Base-by-base conservation (phyloP, 2,888 invertebrate species). In the Oscheius sp. region DNA sequence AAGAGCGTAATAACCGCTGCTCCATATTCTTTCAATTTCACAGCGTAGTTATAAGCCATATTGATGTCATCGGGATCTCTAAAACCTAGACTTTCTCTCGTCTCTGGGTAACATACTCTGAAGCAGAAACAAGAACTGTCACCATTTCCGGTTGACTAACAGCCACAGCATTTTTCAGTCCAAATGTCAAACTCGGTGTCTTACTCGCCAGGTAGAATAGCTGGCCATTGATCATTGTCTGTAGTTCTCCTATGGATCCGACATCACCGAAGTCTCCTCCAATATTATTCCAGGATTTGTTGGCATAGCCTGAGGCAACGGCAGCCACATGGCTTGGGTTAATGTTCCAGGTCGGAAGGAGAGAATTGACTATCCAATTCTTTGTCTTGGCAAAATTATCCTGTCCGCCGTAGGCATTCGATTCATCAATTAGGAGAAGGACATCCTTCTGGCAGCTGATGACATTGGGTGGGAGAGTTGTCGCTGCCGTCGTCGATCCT, bases 371-470 rank as follows among this genome's bases (percentile, higher is more conserved):
- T 2, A 72, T 7, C 72, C 72, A 72, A 35, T 21, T 35, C 21
- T 46, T 63, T 2, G 49, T 35, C 12, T 25, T 9, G 21, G 21
- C 16, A 25, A 70, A 59, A 12, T 35, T 58, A 0, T 9, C 9
- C 35, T 25, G 16, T 46, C 45, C 41, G 9, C 46, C 49, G 23
- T 52, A 52, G 23, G 63, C 61, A 53, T 72, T 72, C 2, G 72
- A 72, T 6, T 61, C 63, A 53, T 72, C 72, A 16, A 72, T 25
- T 0, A 72, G 43, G n/a, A 72, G 43, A 27, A 72, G 64, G 16
- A 72, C 63, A 63, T 72, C 64, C 49, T 63, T 72, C 13, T 18
- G 13, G 23, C 72, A 72, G 25, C 25, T 55, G 25, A 35, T 55
- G n/a, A 35, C 53, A 29, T 46, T 45, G 1, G 63, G 16, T 21